phyloP scores from a whole-genome alignment of 2,888 invertebrate genomes.

The Anthophora plumipes region DNA sequence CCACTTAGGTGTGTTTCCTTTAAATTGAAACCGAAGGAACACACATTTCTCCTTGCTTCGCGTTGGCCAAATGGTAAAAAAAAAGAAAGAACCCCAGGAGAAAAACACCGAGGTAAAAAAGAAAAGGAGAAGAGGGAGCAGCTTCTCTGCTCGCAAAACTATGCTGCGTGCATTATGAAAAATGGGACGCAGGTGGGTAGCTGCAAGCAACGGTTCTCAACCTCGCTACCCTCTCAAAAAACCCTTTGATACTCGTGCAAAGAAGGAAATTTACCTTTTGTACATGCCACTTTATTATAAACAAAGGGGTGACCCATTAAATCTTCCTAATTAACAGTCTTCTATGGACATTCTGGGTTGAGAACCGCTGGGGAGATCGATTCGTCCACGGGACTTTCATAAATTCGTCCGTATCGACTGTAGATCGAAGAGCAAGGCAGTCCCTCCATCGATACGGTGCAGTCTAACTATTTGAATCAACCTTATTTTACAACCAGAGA shows the following conservation, averaged over 20 bases:
- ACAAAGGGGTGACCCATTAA: no score
- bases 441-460: background rate
- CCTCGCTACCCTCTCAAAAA: background rate
- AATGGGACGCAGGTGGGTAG: background rate
- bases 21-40: background rate
- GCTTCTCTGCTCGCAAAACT: background rate
- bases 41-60: background rate
- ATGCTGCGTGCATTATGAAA: constrained; percentile 19
- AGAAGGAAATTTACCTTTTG: no score
- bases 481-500: background rate
- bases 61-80: no score
- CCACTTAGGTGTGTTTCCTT: background rate
- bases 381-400: background rate
- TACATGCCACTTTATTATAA: no score
- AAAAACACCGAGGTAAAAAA: no score
- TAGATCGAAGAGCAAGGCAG: background rate
- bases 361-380: background rate
- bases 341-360: background rate
- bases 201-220: constrained; percentile 6
- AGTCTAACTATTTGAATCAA: constrained; percentile 18
- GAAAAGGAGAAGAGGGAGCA: background rate
- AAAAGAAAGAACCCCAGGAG: no score
- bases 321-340: background rate
- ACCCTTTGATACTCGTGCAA: background rate
- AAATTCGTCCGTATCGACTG: background rate